Evolutionary conservation across 1,140 invertebrate species (phyloP), one percentile per base, ranked within the genome.

Genomic region (Eupeodes corollae): DNA sequence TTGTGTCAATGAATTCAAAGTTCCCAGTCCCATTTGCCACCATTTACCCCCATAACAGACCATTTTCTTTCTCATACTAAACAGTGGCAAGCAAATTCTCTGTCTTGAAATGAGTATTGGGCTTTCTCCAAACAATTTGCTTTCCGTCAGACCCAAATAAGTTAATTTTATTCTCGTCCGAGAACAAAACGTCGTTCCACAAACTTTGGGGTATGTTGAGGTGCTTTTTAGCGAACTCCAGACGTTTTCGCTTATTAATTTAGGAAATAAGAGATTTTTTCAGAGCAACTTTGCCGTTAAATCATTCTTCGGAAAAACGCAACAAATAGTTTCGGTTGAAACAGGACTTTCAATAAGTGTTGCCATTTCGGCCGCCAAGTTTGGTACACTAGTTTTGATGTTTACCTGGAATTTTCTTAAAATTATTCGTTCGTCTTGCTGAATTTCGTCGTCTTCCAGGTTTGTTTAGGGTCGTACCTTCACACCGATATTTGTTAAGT

Each of bases 121-220:
- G n/a, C n/a, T n/a, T n/a, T n/a, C n/a, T n/a, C n/a, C n/a, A n/a
- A n/a, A n/a, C n/a, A n/a, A n/a, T n/a, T n/a, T n/a, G n/a, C n/a
- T n/a, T n/a, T n/a, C n/a, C 47, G 34, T 52, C 50, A 19, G 50
- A 54, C 21, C 47, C 50, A 47, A 54, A 54, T 44, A 54, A 15
- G 30, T 52, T 52, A 47, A 41, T 44, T 41, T 46, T 51, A 11
- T 16, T 45, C 21, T 49, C 51, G 35, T 49, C 47, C 16, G 47
- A 16, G 38, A 50, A 54, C 14, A 49, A 45, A 33, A 51, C 49
- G 11, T 45, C 48, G 18, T 46, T 15, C 52, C 46, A 53, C 33
- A 51, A 51, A 3, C 46, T 31, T 14, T 43, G 16, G 11, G 19
- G 21, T 14, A 11, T n/a, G 30, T 26, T 43, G 10, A 43, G 13